These are phyloP conservation scores for Ceratoteleas bidentatus DNA, from an alignment of 1,140 invertebrate species.

Conservation along the genomic window DNA sequence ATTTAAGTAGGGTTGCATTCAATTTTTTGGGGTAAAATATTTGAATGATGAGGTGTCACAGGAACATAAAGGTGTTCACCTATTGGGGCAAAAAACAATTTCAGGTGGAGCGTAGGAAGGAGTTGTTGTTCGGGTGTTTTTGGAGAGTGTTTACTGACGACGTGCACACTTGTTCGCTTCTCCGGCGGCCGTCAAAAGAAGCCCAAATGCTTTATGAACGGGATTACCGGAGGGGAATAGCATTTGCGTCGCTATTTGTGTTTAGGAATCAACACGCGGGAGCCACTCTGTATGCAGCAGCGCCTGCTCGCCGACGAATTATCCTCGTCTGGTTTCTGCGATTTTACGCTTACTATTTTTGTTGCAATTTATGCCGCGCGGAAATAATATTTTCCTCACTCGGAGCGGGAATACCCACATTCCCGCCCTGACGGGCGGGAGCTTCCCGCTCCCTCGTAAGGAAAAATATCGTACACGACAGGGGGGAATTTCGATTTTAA, in stretches of 20 bases:
- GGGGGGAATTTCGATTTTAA: too few relatives aligned
- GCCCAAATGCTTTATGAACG: conserved; percentile 23
- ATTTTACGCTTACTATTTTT: conserved; percentile 33
- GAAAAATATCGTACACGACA: too few relatives aligned
- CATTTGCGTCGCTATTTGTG: conserved; percentile 27
- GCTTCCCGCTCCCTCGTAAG: too few relatives aligned
- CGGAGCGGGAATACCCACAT: too few relatives aligned
- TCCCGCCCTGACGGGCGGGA: too few relatives aligned
- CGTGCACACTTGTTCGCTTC: background rate
- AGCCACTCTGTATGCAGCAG: conserved; percentile 22
- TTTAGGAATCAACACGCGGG: conserved; percentile 32
- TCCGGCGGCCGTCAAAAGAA: conserved; percentile 7
- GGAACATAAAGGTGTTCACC: too few relatives aligned
- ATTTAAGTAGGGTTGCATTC: too few relatives aligned
- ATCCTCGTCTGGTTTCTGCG: conserved; percentile 25
- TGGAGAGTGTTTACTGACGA: conserved; percentile 4
- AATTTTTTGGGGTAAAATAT: too few relatives aligned
- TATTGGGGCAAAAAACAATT: too few relatives aligned
- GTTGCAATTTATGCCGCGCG: conserved; percentile 13
- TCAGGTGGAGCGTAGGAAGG: too few relatives aligned
- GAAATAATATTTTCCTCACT: too few relatives aligned
- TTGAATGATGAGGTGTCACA: too few relatives aligned
- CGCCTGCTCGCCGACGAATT: conserved; percentile 25
- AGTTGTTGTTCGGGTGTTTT: conserved; percentile 4
- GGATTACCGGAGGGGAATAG: conserved; percentile 17